A percentile compares a stretch with the other conserved stretches of the same genome.
Evolutionary conservation across 2,888 invertebrate genomes (phyloP).

Genomic region (Horisme vitalbata): DNA sequence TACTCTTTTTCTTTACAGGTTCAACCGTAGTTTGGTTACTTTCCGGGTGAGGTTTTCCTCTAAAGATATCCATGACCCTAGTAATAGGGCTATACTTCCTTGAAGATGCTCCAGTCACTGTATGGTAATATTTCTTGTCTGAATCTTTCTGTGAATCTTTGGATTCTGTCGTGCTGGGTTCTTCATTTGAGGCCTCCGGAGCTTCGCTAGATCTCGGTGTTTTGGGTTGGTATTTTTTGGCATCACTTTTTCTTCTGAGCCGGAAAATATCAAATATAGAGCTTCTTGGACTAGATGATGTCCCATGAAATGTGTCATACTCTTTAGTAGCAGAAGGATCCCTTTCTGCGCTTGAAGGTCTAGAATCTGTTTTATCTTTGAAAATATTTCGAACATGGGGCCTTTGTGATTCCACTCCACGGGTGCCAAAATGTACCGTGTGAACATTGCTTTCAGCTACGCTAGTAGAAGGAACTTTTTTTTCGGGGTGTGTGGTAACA

Average conservation of each 20-base stretch:
- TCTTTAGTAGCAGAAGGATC: conserved; percentile 62
- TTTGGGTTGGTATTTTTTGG: conserved; percentile 64
- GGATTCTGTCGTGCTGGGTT: conserved; percentile 51
- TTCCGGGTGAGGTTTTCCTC: conserved; percentile 67
- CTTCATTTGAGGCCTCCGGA: conserved; percentile 61
- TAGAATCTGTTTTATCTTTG: conserved; percentile 62
- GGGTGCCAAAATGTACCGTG: conserved; percentile 77
- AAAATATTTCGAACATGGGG: conserved; percentile 75
- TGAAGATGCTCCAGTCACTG: conserved; percentile 76
- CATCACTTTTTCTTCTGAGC: conserved; percentile 75
- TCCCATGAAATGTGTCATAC: conserved; percentile 79
- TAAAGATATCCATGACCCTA: conserved; percentile 77
- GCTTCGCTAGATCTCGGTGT: conserved; percentile 60
- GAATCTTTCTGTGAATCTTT: conserved; percentile 76
- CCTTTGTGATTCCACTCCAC: conserved; percentile 73
- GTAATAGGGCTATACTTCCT: conserved; percentile 77
- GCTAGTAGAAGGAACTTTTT: conserved; percentile 59
- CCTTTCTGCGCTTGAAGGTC: conserved; percentile 71
- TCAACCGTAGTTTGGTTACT: conserved; percentile 54
- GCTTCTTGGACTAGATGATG: conserved; percentile 75
- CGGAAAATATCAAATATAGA: conserved; percentile 80
- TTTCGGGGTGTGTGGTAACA: conserved; percentile 71
- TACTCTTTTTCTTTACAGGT: conserved; percentile 64
- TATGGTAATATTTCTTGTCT: conserved; percentile 77
- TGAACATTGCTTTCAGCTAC: conserved; percentile 68